Evolutionary conservation across 2,797 vertebrate species (phyloP), one percentile per base, ranked within the genome.

Genomic region (Lindbergichthys nudifrons): DNA sequence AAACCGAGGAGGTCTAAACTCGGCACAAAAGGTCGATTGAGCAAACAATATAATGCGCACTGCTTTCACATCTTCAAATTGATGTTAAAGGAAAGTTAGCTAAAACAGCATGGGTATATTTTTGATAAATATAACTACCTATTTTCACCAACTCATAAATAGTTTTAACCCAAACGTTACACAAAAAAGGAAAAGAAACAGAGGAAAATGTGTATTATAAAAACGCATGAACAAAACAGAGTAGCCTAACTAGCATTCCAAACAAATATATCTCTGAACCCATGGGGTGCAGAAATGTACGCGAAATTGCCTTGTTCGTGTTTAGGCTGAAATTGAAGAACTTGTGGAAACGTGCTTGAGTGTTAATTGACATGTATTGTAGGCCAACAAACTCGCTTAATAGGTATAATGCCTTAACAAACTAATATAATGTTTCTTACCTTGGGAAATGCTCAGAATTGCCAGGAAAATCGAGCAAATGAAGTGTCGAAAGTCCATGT

Each of bases 401-500:
- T 5, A 3, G n/a, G 11, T 6, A n/a, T 13, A 65, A 16, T 36
- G 1, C 0, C 9, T 2, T 4, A 16, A 1, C 42, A 57, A n/a
- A 19, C 0, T 11, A 3, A 8, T 10, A 11, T 1, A 30, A 30
- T 14, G n/a, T 4, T 3, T 23, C n/a, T 82, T 88, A 93, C 93
- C 92, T 80, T 3, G 9, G 14, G 48, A 81, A 63, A 54, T 0
- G 5, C 13, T 54, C 19, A 83, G 15, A 79, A 21, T 21, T 0
- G 76, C 18, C 26, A 91, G 53, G 2, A 89, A 52, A 51, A 87
- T 0, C 19, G 61, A 47, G 73, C 23, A 82, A 51, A 85, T 3
- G 21, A 89, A 43, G 16, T 2, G 42, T 15, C 15, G 60, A 23
- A 54, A 47, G 45, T 90, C 75, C 93, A 94, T 94, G 13, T 54